phyloP scores from a whole-genome alignment of 2,113 vertebrate genomes.

The Rhinoderma darwinii region DNA sequence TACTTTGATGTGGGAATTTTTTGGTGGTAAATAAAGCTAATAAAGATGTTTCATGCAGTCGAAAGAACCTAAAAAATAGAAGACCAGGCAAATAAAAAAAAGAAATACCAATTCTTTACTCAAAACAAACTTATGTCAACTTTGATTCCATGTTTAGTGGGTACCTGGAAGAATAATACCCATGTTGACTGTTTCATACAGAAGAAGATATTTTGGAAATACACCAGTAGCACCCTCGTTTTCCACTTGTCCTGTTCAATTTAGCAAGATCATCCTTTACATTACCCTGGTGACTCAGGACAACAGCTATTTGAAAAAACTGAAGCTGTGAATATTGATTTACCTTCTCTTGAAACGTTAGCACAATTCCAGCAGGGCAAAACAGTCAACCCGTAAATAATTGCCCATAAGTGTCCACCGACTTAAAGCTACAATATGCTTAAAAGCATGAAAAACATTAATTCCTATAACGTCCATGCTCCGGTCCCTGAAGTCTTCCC shows the following conservation, averaged over 20 bases:
- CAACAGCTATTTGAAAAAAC: background rate
- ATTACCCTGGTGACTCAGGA: background rate
- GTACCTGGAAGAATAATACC: background rate
- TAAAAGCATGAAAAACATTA: background rate
- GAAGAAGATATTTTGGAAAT: constrained; percentile 13
- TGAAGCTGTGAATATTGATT: constrained; percentile 30
- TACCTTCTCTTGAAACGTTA: background rate
- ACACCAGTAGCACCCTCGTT: background rate
- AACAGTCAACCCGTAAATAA: constrained; percentile 1
- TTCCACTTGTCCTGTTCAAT: constrained; percentile 1
- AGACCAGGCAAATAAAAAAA: background rate
- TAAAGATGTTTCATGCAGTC: constrained; percentile 27
- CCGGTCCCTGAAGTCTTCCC: background rate
- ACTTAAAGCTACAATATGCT: background rate
- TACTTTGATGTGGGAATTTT: constrained; percentile 2
- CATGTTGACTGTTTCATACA: background rate
- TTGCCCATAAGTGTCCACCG: background rate
- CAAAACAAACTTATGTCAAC: constrained; percentile 2
- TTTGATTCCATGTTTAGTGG: background rate
- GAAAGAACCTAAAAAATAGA: background rate
- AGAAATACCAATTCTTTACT: background rate
- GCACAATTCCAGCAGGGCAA: background rate
- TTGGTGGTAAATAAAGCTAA: constrained; percentile 3
- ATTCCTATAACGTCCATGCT: background rate
- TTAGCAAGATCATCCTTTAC: background rate